These are phyloP conservation scores for Drosophila vallismaia DNA, from an alignment of 2,888 invertebrate genomes.

Conservation along the genomic window DNA sequence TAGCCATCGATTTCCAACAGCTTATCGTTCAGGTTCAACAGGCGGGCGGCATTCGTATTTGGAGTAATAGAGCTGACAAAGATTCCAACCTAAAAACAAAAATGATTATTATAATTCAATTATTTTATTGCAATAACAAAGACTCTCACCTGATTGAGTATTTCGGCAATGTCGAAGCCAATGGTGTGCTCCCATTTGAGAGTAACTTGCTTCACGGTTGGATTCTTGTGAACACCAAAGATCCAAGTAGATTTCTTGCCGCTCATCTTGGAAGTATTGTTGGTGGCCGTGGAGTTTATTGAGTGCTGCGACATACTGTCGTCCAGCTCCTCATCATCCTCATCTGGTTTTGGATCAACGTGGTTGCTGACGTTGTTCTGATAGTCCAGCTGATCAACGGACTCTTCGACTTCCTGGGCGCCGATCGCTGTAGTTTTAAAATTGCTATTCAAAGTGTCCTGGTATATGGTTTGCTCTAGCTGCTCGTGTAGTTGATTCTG, in stretches of 20 bases:
- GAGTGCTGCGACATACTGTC: conserved; percentile 61
- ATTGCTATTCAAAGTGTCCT: conserved; percentile 71
- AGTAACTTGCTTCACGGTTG: conserved; percentile 82
- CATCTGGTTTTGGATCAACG: conserved; percentile 35
- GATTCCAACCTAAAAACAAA: conserved; percentile 71
- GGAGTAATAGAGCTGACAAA: conserved; percentile 78
- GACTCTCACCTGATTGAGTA: conserved; percentile 75
- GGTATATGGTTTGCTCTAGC: conserved; percentile 46
- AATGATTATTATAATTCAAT: neutral
- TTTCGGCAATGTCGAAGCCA: conserved; percentile 80
- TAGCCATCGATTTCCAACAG: conserved; percentile 82
- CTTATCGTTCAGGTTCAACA: conserved; percentile 79
- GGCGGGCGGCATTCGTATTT: conserved; percentile 75
- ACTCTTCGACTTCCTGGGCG: conserved; percentile 40
- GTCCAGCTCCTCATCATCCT: conserved; percentile 49
- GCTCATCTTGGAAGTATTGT: conserved; percentile 54
- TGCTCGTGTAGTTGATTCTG: conserved; percentile 35
- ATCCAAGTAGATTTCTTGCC: conserved; percentile 80
- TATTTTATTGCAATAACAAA: accelerated
- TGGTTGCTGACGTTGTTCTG: conserved; percentile 65
- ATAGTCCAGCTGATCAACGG: conserved; percentile 56
- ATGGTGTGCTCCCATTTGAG: conserved; percentile 77
- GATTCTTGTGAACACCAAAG: conserved; percentile 83
- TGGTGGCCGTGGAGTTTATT: conserved; percentile 62
- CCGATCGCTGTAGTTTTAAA: conserved; percentile 73